Evolutionary conservation across 2,888 invertebrate species (phyloP).

Genomic region (Isoperla grammatica): DNA sequence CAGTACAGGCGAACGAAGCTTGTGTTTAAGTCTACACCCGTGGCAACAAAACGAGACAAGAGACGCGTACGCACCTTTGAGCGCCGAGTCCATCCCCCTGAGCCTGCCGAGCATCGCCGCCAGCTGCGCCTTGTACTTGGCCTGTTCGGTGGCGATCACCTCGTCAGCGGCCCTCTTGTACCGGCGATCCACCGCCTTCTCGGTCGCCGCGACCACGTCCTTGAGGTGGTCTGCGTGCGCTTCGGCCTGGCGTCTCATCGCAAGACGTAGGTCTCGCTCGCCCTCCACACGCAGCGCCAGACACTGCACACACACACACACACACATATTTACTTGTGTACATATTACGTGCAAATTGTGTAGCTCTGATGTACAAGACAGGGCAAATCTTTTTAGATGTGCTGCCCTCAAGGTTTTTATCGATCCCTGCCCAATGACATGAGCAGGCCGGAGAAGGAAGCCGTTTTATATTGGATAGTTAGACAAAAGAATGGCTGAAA

Average conservation of each 20-base stretch:
- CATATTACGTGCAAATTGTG: too few species aligned
- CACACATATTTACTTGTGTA: too few species aligned
- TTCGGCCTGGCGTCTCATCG: conserved; percentile 78
- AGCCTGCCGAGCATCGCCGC: conserved; percentile 67
- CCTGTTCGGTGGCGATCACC: conserved; percentile 60
- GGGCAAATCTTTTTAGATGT: too few species aligned
- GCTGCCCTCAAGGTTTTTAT: too few species aligned
- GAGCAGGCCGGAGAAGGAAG: too few species aligned
- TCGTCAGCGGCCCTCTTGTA: conserved; percentile 58
- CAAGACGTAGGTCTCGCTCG: conserved; percentile 66
- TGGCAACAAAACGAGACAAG: too few species aligned
- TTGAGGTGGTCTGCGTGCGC: conserved; percentile 77
- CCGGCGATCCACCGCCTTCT: conserved; percentile 51
- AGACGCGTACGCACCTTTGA: conserved; percentile 62
- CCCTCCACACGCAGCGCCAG: conserved; percentile 59
- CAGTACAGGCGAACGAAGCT: too few species aligned
- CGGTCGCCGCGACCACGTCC: conserved; percentile 59
- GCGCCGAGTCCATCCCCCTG: conserved; percentile 68
- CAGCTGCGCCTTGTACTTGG: conserved; percentile 62
- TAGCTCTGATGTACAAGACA: too few species aligned
- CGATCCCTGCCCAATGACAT: too few species aligned
- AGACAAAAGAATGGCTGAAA: too few species aligned
- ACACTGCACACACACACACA: conserved; percentile 47
- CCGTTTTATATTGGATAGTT: too few species aligned
- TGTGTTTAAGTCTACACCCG: too few species aligned